A percentile compares a stretch with the other conserved stretches of the same genome.
phyloP scores from a whole-genome alignment of 1,140 invertebrate genomes.

The Streblospio benedicti region DNA sequence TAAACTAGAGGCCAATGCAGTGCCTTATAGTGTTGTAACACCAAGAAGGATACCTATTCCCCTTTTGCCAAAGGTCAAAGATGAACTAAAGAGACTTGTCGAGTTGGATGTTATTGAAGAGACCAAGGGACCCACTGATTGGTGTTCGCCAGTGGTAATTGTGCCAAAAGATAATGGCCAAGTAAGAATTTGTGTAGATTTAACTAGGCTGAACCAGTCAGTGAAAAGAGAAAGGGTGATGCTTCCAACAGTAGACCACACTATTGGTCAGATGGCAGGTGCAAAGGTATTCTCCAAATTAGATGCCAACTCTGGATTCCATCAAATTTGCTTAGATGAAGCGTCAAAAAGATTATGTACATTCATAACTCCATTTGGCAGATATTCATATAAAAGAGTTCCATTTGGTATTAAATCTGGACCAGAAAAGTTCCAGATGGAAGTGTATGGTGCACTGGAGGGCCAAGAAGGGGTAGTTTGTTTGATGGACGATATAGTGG shows the following conservation, averaged over 20 bases:
- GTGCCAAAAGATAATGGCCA: constrained; percentile 12
- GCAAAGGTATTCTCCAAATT: constrained; percentile 46
- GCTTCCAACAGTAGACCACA: constrained; percentile 15
- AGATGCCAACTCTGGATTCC: constrained; percentile 48
- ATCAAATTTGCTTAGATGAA: constrained; percentile 8
- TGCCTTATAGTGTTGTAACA: background rate
- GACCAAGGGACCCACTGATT: constrained; percentile 11
- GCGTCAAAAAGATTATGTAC: constrained; percentile 17
- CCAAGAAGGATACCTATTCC: background rate
- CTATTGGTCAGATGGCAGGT: constrained; percentile 26
- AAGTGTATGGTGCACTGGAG: constrained; percentile 29
- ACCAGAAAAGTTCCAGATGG: constrained; percentile 36
- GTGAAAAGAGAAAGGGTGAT: constrained; percentile 7
- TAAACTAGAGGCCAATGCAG: too few species aligned
- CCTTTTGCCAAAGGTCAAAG: background rate
- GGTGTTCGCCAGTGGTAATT: constrained; percentile 11
- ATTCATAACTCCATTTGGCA: constrained; percentile 20
- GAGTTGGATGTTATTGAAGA: constrained; percentile 8
- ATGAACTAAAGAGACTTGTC: background rate
- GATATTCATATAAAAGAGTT: constrained; percentile 18
- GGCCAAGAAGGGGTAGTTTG: constrained; percentile 35
- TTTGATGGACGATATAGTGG: constrained; percentile 30
- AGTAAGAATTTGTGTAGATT: constrained; percentile 12
- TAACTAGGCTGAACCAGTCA: constrained; percentile 10
- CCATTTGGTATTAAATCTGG: constrained; percentile 22